Percentiles rank a stretch among this genome's conserved stretches.
These are phyloP conservation scores for Syrrhaptes paradoxus DNA, from an alignment of 2,113 vertebrate species.

Conservation along the genomic window DNA sequence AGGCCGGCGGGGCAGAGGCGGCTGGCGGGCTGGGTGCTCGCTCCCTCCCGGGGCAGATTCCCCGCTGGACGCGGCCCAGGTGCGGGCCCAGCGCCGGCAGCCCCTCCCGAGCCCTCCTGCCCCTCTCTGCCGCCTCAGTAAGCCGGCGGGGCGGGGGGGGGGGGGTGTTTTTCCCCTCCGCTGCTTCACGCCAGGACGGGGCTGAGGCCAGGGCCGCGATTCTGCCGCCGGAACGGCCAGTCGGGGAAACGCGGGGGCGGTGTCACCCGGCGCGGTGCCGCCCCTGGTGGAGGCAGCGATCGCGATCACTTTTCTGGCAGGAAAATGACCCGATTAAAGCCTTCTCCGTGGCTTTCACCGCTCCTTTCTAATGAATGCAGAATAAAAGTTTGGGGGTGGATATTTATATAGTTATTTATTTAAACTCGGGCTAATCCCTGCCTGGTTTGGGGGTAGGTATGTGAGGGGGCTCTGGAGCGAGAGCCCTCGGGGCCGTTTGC, in stretches of 20 bases:
- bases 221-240: background rate
- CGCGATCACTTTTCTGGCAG: background rate
- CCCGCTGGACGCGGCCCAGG: slow-evolving; percentile 5
- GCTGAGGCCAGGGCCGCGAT: background rate
- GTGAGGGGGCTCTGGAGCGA: background rate
- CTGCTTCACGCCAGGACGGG: fast-evolving
- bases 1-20: background rate
- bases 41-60: background rate
- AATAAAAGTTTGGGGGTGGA: background rate
- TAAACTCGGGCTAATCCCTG: background rate
- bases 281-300: fast-evolving
- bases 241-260: background rate
- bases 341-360: background rate
- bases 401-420: background rate
- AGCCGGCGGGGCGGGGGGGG: background rate
- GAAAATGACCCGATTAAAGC: background rate
- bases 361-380: background rate
- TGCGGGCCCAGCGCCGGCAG: background rate
- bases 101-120: background rate
- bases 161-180: background rate
- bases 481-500: background rate
- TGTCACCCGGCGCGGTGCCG: background rate
- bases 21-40: background rate
- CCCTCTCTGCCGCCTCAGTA: background rate
- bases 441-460: background rate